Conservation (phyloP, 2,113 vertebrate genomes). For the Cephalopterus ornatus region DNA sequence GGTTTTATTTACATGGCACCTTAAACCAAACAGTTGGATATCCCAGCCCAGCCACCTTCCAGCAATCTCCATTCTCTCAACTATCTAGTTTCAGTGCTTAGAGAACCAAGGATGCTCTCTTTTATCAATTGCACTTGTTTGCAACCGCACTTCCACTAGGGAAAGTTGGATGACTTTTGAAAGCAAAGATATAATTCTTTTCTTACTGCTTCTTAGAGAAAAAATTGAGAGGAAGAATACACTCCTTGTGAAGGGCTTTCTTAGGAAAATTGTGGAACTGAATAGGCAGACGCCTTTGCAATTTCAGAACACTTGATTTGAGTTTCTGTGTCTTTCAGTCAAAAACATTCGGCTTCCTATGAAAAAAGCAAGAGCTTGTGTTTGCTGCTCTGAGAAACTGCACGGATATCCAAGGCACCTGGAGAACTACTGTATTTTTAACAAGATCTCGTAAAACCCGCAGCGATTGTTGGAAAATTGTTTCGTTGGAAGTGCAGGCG, state of each 20-base stretch:
- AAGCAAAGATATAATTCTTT: neutral
- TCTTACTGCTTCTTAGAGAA: neutral
- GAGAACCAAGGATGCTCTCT: neutral
- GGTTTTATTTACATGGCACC: neutral
- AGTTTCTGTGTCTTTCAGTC: neutral
- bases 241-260: neutral
- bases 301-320: neutral
- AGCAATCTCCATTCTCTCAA: neutral
- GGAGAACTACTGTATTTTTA: neutral
- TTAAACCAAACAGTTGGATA: neutral
- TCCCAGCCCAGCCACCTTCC: neutral
- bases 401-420: neutral
- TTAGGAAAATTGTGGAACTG: neutral
- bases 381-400: neutral
- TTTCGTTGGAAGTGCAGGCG: neutral
- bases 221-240: neutral
- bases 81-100: neutral
- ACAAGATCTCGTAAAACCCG: neutral
- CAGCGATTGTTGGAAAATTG: neutral
- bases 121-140: neutral
- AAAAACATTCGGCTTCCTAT: neutral
- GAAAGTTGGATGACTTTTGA: neutral
- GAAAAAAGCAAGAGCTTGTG: neutral
- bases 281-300: neutral
- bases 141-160: neutral